Evolutionary conservation across 1,140 invertebrate genomes (phyloP).

Genomic region (Drosophila nikananu): DNA sequence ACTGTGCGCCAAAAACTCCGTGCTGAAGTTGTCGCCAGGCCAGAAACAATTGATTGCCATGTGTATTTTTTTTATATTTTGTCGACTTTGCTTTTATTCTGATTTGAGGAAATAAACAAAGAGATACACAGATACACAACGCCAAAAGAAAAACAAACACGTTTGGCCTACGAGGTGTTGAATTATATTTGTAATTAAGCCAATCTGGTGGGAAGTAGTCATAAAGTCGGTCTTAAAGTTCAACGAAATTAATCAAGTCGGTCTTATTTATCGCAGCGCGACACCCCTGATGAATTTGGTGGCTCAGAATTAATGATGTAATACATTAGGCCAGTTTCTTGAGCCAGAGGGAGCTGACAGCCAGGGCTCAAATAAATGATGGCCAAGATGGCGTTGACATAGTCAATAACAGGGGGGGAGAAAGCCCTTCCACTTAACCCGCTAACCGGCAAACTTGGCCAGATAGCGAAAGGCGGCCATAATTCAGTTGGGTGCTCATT

Average conservation of each 20-base stretch:
- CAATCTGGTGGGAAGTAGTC: slow-evolving; percentile 37
- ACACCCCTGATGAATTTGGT: slow-evolving; percentile 35
- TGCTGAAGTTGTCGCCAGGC: slow-evolving; percentile 28
- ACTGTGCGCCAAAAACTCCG: neutral
- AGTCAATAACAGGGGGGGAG: slow-evolving; percentile 14
- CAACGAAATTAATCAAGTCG: slow-evolving; percentile 45
- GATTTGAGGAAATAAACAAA: slow-evolving; percentile 24
- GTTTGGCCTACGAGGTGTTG: slow-evolving; percentile 42
- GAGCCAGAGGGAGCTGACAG: slow-evolving; percentile 20
- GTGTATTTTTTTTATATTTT: slow-evolving; percentile 6
- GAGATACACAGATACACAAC: neutral
- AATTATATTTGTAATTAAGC: slow-evolving; percentile 51
- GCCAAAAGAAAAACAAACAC: slow-evolving; percentile 18
- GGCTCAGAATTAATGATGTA: slow-evolving; percentile 52
- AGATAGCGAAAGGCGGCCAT: slow-evolving; percentile 16
- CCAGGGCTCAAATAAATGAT: slow-evolving; percentile 30
- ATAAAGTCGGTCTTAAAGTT: slow-evolving; percentile 45
- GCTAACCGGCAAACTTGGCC: slow-evolving; percentile 1
- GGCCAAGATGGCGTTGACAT: slow-evolving; percentile 44
- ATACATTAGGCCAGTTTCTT: slow-evolving; percentile 50
- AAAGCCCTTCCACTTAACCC: slow-evolving; percentile 13
- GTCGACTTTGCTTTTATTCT: slow-evolving; percentile 24
- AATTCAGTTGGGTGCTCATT: slow-evolving; percentile 11
- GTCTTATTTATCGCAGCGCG: slow-evolving; percentile 25
- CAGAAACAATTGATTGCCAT: slow-evolving; percentile 24